Evolutionary conservation across 2,797 vertebrate species (phyloP), one percentile per base, ranked within the genome.

Genomic region (Tiaroga cobitis): DNA sequence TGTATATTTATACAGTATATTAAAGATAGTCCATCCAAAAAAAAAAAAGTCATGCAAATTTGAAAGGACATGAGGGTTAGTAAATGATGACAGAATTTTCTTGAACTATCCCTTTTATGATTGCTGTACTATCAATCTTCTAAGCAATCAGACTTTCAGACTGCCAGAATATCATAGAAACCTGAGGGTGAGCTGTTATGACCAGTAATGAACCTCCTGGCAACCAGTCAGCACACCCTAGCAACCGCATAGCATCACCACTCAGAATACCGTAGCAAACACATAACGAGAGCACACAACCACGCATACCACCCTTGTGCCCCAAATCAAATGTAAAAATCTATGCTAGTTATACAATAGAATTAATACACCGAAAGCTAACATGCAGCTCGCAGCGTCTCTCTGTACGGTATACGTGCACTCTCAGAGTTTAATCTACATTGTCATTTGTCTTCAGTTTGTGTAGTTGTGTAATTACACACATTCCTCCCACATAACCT

Each of bases 401-500:
- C 37, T 76, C 21, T 83, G 29, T 78, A 56, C 26, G 79, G 59
- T 46, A 18, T 61, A 61, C 46, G 74, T n/a, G 34, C 54, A 26
- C 41, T 81, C 76, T 43, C 69, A 49, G 49, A 65, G 63, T 75
- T 79, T 78, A 26, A 82, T 80, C 67, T 79, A 79, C 74, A 82
- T 29, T 77, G 80, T 85, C 86, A 78, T 84, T 85, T 63, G 79
- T 81, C 51, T 78, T 74, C 54, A 29, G 76, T 78, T 75, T 87
- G 56, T 88, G 85, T 90, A 82, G 81, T 74, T 41, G 77, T 88
- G 82, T 83, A 85, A 85, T 87, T 91, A 89, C 79, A 68, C 87
- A 32, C 90, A 89, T 89, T 90, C 92, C 90, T 92, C 92, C 92
- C 91, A 92, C 92, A 82, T 83, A 89, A 90, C 89, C 89, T 91